Base-by-base conservation (phyloP, 2,797 vertebrate species). In the Microctenopoma steveboyesi region DNA sequence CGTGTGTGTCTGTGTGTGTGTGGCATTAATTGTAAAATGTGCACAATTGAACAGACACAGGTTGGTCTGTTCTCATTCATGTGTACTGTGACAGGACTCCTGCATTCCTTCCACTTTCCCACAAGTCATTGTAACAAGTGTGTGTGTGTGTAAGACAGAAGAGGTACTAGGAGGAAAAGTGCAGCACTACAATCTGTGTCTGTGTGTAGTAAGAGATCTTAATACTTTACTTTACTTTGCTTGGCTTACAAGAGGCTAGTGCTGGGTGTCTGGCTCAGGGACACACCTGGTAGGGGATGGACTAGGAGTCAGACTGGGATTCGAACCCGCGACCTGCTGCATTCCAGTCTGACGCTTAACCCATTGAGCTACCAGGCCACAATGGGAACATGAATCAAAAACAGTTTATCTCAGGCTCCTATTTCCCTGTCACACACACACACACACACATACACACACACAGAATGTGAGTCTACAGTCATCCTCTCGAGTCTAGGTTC, bases 31-130 rank as follows among this genome's bases (percentile, higher is more conserved):
- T 0, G 8, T 4, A 39, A 28, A 7, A 3, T 22, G 39, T 35
- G 49, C 35, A n/a, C 15, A 53, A 37, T 47, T 22, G 56, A 7
- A 35, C 56, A 69, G 10, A 33, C 43, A 70, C 12, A 50, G 27
- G n/a, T 65, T 10, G 53, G 18, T 66, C 48, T 50, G 12, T 61
- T 81, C 64, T 63, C 59, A 82, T 69, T 72, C 69, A 83, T 83
- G 69, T 74, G 45, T 55, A 70, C 50, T 59, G 43, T 57, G 67
- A 86, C 52, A 53, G 62, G 66, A 46, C 48, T 30, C 25, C 33
- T 42, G 58, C 76, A 88, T 88, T 85, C 85, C 42, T 87, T 87
- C 60, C 22, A 40, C 64, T 75, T 86, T 91, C 81, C 86, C 86
- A 78, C 74, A 79, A 70, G 53, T 58, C 62, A 49, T 63, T 62